Base-by-base conservation (phyloP, 1,140 invertebrate species). In the Pomacea maculata region DNA sequence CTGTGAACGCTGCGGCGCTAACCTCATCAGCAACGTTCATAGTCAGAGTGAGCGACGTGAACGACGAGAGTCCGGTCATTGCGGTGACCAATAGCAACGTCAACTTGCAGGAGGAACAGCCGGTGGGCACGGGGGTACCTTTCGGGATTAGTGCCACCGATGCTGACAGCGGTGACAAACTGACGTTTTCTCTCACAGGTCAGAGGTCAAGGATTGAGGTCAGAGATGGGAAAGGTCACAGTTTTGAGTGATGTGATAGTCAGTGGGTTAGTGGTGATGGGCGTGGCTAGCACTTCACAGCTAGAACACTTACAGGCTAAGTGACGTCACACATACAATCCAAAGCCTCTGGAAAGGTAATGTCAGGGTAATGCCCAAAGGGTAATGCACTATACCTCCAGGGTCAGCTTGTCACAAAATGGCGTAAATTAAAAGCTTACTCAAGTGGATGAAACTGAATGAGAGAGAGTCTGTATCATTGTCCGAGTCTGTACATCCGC, bases 21-120 rank as follows among this genome's bases (percentile, higher is more conserved):
- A 14, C 52, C 63, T 34, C 11, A 9, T 34, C 11, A 4, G 57
- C 55, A 7, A 34, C 25, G 34, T 77, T 84, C 21, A 83, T 80
- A 29, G 54, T 85, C 1, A 79, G 81, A 29, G 75, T 86, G 3
- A 81, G 74, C 25, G 83, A 85, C 71, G 73, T 86, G 19, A 84
- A 85, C 55, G 86, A 86, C 25, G 77, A 78, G 11, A 68, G 71
- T 14, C 86, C 86, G 7, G 72, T 52, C 15, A 82, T 87, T 34
- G 72, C 73, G 54, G 74, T 65, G 7, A 55, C 14, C 75, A 52
- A 70, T 1, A 78, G 68, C 71, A 75, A 52, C 14, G 64, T 75
- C 19, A 45, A 64, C 19, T 76, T 83, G 17, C 21, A 63, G 8
- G 85, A 86, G 78, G 79, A 75, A 45, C 25, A 81, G 67, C 68